Conservation (phyloP, 2,113 vertebrate species). For the Acanthochromis polyacanthus region DNA sequence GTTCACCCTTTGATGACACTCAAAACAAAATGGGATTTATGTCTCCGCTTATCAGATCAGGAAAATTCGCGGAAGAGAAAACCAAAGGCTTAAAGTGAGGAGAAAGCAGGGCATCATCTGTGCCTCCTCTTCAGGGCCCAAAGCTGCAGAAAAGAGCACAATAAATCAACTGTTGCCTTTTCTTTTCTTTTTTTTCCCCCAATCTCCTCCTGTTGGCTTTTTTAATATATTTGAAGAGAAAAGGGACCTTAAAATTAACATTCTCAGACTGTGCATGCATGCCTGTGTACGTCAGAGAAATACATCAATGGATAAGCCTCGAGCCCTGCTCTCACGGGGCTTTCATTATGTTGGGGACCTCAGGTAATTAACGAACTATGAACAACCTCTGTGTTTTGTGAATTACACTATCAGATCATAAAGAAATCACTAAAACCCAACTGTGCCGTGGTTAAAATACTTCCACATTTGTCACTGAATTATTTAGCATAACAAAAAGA, state of each 20-base stretch:
- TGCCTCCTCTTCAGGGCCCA: background rate
- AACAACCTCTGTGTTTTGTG: slow-evolving; percentile 46
- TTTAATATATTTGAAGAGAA: background rate
- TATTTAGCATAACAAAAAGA: slow-evolving; percentile 9
- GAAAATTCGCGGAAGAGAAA: background rate
- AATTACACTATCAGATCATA: slow-evolving; percentile 15
- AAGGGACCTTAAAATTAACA: too few relatives aligned
- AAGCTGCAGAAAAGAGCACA: too few relatives aligned
- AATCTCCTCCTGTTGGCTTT: background rate
- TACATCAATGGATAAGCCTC: slow-evolving; percentile 33
- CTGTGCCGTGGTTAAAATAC: slow-evolving; percentile 1
- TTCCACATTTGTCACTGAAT: background rate
- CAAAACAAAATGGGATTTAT: background rate
- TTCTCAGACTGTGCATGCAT: background rate
- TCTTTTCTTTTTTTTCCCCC: too few relatives aligned
- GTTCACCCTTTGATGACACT: slow-evolving; percentile 14
- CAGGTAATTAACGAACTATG: slow-evolving; percentile 60
- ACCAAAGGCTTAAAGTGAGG: background rate
- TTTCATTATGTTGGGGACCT: slow-evolving; percentile 55
- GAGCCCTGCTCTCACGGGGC: slow-evolving; percentile 50
- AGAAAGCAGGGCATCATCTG: background rate
- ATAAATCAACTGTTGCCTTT: too few relatives aligned
- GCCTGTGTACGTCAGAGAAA: slow-evolving; percentile 6
- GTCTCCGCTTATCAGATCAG: background rate
- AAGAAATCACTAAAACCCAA: background rate